These are phyloP conservation scores for Criorhina ranunculi DNA, from an alignment of 2,888 invertebrate species.

Conservation along the genomic window DNA sequence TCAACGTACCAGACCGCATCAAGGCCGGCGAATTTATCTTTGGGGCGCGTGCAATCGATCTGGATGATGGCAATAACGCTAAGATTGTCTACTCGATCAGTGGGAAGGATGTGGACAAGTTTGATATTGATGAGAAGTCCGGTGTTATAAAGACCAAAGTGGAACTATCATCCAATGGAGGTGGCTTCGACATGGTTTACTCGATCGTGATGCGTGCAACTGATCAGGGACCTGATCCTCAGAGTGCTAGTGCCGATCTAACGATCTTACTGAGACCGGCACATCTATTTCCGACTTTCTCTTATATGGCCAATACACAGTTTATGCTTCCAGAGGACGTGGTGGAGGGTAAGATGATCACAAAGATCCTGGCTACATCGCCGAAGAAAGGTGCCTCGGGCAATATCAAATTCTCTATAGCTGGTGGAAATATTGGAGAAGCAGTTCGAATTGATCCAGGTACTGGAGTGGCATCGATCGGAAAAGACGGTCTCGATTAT, in stretches of 20 bases:
- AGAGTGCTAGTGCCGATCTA: slow-evolving; percentile 90
- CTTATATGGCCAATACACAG: slow-evolving; percentile 88
- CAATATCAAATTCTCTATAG: slow-evolving; percentile 91
- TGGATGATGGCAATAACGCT: slow-evolving; percentile 92
- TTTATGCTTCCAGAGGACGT: slow-evolving; percentile 93
- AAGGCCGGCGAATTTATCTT: slow-evolving; percentile 93
- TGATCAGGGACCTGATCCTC: slow-evolving; percentile 90
- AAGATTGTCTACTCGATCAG: slow-evolving; percentile 91
- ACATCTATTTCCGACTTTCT: slow-evolving; percentile 92
- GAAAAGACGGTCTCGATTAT: slow-evolving; percentile 92
- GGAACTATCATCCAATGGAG: slow-evolving; percentile 87
- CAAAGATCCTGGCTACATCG: slow-evolving; percentile 91
- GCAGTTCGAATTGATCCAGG: slow-evolving; percentile 92
- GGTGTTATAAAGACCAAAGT: slow-evolving; percentile 94
- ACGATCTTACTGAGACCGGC: slow-evolving; percentile 91
- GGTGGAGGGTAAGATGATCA: slow-evolving; percentile 90
- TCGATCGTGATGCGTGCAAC: slow-evolving; percentile 91
- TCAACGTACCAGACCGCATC: slow-evolving; percentile 93
- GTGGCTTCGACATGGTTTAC: slow-evolving; percentile 87
- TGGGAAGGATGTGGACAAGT: slow-evolving; percentile 91
- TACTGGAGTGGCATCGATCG: slow-evolving; percentile 92
- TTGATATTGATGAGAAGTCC: slow-evolving; percentile 91
- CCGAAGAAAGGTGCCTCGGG: slow-evolving; percentile 91
- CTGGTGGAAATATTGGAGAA: slow-evolving; percentile 96
- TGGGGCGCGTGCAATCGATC: slow-evolving; percentile 94